These are phyloP conservation scores for Metopolophium dirhodum DNA, from an alignment of 1,140 invertebrate species.

Conservation along the genomic window DNA sequence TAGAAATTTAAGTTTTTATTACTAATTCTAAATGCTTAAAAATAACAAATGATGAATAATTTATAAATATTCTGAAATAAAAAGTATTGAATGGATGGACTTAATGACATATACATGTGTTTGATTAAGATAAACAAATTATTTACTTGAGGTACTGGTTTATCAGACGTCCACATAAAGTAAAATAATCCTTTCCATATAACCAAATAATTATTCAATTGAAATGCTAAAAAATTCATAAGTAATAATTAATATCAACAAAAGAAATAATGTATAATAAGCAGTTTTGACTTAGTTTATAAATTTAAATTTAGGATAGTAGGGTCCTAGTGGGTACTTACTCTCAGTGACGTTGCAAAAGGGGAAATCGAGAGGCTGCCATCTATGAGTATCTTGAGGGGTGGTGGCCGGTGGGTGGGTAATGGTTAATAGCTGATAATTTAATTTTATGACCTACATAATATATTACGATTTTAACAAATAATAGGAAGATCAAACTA, in stretches of 20 bases:
- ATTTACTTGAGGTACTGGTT: constrained; percentile 80
- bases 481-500: no score
- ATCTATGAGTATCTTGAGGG: no score
- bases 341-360: neutral
- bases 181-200: constrained; percentile 95
- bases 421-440: no score
- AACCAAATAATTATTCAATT: constrained; percentile 79
- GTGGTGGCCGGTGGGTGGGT: no score
- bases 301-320: no score
- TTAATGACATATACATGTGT: neutral
- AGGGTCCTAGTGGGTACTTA: neutral
- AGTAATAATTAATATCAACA: neutral
- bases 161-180: constrained; percentile 96
- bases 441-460: no score
- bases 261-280: neutral
- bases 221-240: constrained; percentile 69
- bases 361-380: no score
- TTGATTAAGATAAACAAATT: constrained; percentile 45
- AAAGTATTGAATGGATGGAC: neutral
- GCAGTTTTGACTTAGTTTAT: no score
- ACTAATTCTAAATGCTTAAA: neutral
- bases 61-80: constrained; percentile 18
- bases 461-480: no score
- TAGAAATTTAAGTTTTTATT: neutral
- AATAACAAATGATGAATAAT: neutral